Evolutionary conservation across 2,113 vertebrate genomes (phyloP).

Genomic region (Saccopteryx bilineata): DNA sequence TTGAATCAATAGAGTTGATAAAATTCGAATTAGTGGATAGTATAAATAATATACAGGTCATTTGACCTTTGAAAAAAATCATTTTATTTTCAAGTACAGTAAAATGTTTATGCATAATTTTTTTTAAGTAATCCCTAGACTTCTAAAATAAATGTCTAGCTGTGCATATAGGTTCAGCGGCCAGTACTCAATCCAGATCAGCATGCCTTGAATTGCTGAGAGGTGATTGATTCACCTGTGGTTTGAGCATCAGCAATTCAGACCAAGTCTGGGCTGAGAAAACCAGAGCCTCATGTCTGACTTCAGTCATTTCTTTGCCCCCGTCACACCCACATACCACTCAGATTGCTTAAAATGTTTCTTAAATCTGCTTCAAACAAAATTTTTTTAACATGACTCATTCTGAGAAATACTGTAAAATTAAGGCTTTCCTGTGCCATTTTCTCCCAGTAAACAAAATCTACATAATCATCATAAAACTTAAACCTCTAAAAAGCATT

Average conservation of each 20-base stretch:
- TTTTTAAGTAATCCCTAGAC: not conserved
- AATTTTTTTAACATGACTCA: not conserved
- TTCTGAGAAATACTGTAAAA: not conserved
- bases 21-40: not conserved
- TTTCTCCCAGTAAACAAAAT: not conserved
- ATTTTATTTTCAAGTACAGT: not conserved
- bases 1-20: not conserved
- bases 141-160: not conserved
- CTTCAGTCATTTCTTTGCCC: not conserved
- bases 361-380: constrained; percentile 34
- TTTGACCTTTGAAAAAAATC: constrained; percentile 43
- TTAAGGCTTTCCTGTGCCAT: not conserved
- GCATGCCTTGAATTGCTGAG: not conserved
- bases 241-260: not conserved
- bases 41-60: not conserved
- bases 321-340: not conserved
- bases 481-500: not conserved
- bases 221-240: not conserved
- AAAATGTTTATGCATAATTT: not conserved
- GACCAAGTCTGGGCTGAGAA: not conserved
- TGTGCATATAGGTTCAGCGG: not conserved
- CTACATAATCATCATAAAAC: not conserved
- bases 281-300: not conserved
- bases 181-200: not conserved
- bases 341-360: not conserved